Evolutionary conservation across 2,113 vertebrate species (phyloP), one percentile per base, ranked within the genome.

Genomic region (Craseonycteris thonglongyai): DNA sequence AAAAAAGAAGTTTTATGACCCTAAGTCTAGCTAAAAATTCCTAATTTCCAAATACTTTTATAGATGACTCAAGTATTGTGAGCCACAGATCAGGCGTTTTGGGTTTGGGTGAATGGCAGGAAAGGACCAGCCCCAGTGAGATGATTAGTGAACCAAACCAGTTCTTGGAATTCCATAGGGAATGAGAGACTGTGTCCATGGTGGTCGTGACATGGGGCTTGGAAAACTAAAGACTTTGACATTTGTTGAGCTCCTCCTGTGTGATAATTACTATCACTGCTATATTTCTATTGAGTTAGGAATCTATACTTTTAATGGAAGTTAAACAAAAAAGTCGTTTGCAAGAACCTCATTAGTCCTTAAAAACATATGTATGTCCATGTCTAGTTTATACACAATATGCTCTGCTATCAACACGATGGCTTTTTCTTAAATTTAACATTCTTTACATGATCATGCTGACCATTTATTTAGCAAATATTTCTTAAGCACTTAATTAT

Each of bases 271-370:
- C 33, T 68, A 8, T 85, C 33, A 24, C 24, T 86, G 45, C 35
- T 95, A 6, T 78, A 74, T 94, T 79, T 68, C 74, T 87, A 5
- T 74, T 87, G 54, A 84, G 15, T 86, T 69, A 79, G 40, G 45
- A 96, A 88, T 66, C 42, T 93, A 9, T 88, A 65, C 83, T 91
- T 96, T 95, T 63, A 81, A 79, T 90, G 42, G 85, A 96, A 85
- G 16, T 79, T 88, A 87, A 96, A 94, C 86, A 93, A 95, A 71
- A 92, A 93, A 95, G 68, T n/a, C n/a, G 5, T 81, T 90, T 90
- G 7, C 28, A 72, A 86, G 56, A 84, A 42, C 71, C 54, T 87
- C 24, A 49, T 51, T 72, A 30, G 24, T 81, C 22, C 49, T 93
- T 92, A 72, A 82, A 91, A 58, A 85, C 18, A 61, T 47, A 35